Conservation (phyloP, 2,113 vertebrate genomes). For the Hylia prasina region DNA sequence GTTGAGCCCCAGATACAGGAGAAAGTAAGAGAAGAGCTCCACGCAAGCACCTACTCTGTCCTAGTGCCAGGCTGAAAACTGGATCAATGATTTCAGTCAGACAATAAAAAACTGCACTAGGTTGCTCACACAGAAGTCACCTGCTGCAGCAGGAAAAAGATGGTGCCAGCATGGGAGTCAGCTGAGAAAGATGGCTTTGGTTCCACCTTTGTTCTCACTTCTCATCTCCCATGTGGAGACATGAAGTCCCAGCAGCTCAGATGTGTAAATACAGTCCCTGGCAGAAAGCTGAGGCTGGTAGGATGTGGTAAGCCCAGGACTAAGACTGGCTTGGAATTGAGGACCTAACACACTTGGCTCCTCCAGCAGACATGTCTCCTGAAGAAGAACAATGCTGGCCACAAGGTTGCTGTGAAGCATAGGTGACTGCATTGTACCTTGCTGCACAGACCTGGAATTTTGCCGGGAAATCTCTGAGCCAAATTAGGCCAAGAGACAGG, state of each 20-base stretch:
- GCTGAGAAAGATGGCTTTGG: rapidly evolving
- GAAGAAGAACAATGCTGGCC: not conserved
- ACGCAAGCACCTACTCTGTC: not conserved
- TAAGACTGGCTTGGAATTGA: not conserved
- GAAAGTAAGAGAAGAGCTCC: not conserved
- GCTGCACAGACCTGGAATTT: not conserved
- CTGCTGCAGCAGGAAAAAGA: not conserved
- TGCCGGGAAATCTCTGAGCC: not conserved
- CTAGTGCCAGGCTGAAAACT: not conserved
- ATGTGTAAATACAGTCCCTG: not conserved
- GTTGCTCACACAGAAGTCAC: not conserved
- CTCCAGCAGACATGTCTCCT: not conserved
- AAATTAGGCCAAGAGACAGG: not conserved
- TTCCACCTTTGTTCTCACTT: not conserved
- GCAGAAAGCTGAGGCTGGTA: not conserved
- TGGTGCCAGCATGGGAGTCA: not conserved
- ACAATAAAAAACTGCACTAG: not conserved
- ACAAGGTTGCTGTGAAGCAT: not conserved
- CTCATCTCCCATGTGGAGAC: not conserved
- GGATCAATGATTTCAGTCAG: not conserved
- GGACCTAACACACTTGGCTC: not conserved
- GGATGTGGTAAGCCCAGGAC: not conserved
- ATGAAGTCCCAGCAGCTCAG: not conserved
- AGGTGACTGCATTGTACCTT: not conserved
- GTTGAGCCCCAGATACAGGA: not conserved